phyloP scores from a whole-genome alignment of 2,888 invertebrate genomes.

The Polymixis flavicincta region DNA sequence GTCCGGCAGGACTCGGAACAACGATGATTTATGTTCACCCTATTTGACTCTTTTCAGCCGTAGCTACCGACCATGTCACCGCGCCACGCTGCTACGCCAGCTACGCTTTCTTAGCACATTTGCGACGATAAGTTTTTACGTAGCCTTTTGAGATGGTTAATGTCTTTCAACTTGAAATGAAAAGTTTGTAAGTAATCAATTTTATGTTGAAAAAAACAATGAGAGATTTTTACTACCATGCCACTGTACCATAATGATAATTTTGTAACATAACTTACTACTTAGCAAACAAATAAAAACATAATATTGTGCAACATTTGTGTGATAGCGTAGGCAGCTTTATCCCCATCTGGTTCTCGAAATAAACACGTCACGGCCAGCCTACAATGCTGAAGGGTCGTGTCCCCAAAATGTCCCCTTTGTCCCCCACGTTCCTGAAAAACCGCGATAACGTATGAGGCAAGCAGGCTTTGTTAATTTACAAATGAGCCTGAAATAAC shows the following conservation, averaged over 20 bases:
- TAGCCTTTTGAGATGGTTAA: not conserved
- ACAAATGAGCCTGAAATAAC: constrained; percentile 54
- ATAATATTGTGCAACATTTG: not conserved
- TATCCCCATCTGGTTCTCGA: constrained; percentile 21
- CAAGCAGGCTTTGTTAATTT: constrained; percentile 53
- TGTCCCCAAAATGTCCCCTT: constrained; percentile 51
- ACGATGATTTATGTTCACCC: not conserved
- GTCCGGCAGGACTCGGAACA: no score
- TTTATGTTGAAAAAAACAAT: not conserved
- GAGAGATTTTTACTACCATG: not conserved
- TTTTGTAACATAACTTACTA: not conserved
- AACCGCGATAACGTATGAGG: constrained; percentile 64
- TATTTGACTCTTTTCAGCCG: not conserved
- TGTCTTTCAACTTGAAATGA: not conserved
- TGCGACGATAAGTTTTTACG: constrained; percentile 3
- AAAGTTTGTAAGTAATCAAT: not conserved
- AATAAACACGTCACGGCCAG: constrained; percentile 57
- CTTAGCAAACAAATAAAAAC: not conserved
- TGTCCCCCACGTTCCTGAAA: constrained; percentile 66
- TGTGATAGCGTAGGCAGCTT: not conserved
- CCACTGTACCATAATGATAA: not conserved
- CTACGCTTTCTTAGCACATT: constrained; percentile 38
- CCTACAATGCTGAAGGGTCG: constrained; percentile 16
- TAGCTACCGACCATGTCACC: not conserved
- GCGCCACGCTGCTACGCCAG: constrained; percentile 16